Percentiles rank a stretch among this genome's conserved stretches.
phyloP scores from a whole-genome alignment of 2,797 vertebrate genomes.

The Typhlichthys eigenmanni region DNA sequence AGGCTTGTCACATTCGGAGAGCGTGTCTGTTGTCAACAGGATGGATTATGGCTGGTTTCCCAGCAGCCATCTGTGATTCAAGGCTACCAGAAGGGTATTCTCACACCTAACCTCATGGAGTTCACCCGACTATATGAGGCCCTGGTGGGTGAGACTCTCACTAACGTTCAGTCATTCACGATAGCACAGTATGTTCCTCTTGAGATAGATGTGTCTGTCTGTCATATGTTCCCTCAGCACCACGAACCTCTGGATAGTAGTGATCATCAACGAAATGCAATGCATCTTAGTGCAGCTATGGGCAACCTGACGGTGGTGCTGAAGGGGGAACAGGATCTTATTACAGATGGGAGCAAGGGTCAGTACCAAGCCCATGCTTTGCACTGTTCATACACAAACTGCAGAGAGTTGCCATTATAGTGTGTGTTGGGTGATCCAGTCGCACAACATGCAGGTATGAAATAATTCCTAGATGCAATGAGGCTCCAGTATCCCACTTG shows the following conservation, averaged over 20 bases:
- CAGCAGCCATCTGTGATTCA: constrained; percentile 91
- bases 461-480: too few relatives aligned
- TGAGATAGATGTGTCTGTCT: constrained; percentile 4
- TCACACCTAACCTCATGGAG: constrained; percentile 95
- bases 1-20: not conserved
- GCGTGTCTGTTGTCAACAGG: constrained; percentile 74
- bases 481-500: too few relatives aligned
- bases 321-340: constrained; percentile 92
- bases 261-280: constrained; percentile 80
- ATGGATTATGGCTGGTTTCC: constrained; percentile 94
- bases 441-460: too few relatives aligned
- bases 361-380: constrained; percentile 45
- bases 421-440: too few relatives aligned
- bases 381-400: too few relatives aligned
- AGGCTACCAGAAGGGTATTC: constrained; percentile 89
- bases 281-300: constrained; percentile 90
- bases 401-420: too few relatives aligned
- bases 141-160: constrained; percentile 79
- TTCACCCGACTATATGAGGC: constrained; percentile 91
- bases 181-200: constrained; percentile 5
- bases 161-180: not conserved
- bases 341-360: constrained; percentile 92
- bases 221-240: constrained; percentile 72
- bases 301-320: constrained; percentile 92
- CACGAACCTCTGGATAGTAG: constrained; percentile 81